Base-by-base conservation (phyloP, 1,140 invertebrate genomes). In the Paraescarpia echinospica region DNA sequence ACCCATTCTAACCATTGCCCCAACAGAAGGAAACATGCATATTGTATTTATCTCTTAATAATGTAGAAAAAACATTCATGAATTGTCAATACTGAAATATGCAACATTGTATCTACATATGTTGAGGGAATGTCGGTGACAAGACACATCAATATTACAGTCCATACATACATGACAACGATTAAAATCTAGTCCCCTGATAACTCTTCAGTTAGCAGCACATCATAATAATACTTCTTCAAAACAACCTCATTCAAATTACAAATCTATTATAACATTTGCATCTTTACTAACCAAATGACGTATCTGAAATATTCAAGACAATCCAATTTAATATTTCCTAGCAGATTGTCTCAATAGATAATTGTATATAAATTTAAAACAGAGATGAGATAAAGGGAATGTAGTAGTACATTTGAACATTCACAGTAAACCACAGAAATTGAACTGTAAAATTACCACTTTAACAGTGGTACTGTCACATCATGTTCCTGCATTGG, bases 31-130 rank as follows among this genome's bases (percentile, higher is more conserved):
- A 77, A 77, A 77, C 59, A 77, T 18, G 4, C 59, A 31, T 12
- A 77, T 27, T 22, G 59, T 77, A 77, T 27, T 77, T 27, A 77
- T 77, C 59, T 77, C 22, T 77, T 77, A 77, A 77, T 77, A 77
- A 77, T 77, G 59, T 77, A 77, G 59, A 77, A 77, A 41, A 41
- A 77, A 77, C 59, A 77, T 77, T 77, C 4, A 77, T 77, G 22
- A 77, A 77, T 77, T 77, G 59, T 77, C 59, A 77, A 77, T 77
- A 77, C 59, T 77, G 59, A 77, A 77, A 77, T 77, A 77, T 77
- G 59, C 59, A 77, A 77, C 59, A 77, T 77, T 77, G 59, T 77
- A 77, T 77, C 22, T 41, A 41, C 41, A 41, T 12, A 31, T 77
- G 59, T 77, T 77, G 59, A 77, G 22, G 59, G 59, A 77, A 77